Percentiles rank a stretch among this genome's conserved stretches.
Evolutionary conservation across 2,113 vertebrate genomes (phyloP).

Genomic region (Falcunculus frontatus): DNA sequence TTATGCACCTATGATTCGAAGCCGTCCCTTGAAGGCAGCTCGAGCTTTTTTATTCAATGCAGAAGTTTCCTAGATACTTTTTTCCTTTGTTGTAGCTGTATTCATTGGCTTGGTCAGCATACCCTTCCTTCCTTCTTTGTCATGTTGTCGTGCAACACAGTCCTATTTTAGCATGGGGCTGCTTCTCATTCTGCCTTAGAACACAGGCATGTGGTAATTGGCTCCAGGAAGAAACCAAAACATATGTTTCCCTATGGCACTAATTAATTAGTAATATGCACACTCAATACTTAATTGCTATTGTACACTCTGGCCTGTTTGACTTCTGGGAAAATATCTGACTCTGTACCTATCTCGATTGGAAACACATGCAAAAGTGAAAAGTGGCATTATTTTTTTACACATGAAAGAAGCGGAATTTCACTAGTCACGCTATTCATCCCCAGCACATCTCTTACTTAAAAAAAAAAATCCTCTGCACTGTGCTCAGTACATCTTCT

Average conservation of each 20-base stretch:
- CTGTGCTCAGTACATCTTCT: neutral
- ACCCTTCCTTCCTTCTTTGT: neutral
- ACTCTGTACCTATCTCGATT: neutral
- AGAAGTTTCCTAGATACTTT: neutral
- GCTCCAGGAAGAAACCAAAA: slow-evolving; percentile 26
- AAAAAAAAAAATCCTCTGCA: neutral
- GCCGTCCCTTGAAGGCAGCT: neutral
- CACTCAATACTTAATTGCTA: neutral
- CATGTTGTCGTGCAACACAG: neutral
- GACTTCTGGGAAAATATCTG: slow-evolving; percentile 3
- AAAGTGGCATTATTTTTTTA: neutral
- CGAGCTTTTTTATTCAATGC: neutral
- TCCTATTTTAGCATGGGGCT: neutral
- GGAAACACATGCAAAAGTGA: neutral
- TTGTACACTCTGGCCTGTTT: neutral
- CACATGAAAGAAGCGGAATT: neutral
- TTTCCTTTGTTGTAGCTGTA: neutral
- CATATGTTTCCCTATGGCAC: slow-evolving; percentile 17
- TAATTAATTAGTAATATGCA: slow-evolving; percentile 36
- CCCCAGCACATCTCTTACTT: neutral
- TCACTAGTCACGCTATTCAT: neutral
- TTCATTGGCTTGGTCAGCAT: neutral
- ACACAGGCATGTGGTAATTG: slow-evolving; percentile 22
- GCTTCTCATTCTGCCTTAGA: neutral
- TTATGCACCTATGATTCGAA: neutral